Base-by-base conservation (phyloP, 2,797 vertebrate species). In the Percopsis omiscomaycus region DNA sequence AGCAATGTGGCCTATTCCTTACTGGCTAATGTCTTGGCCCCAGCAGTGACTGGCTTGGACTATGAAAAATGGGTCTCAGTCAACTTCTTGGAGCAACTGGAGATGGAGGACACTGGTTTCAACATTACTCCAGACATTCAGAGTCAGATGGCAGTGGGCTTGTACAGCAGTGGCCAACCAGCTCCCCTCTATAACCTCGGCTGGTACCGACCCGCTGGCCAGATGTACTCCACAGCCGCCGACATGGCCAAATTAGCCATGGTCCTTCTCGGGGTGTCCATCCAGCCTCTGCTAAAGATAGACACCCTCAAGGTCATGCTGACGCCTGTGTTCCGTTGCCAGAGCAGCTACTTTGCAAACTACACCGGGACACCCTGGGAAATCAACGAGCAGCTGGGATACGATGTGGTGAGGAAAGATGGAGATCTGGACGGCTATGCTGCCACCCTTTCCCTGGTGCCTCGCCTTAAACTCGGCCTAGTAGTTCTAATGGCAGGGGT, bases 291-390 rank as follows among this genome's bases (percentile, higher is more conserved):
- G 8, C 90, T 97, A 2, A 82, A 74, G 11, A 88, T 91, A 0
- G 94, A 97, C 61, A 94, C 92, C 0, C 78, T 96, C 14, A 95
- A 94, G 84, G 94, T 89, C 0, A 93, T 97, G 94, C 76, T 97
- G 70, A 94, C 91, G 0, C 94, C 95, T 0, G 74, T 95, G 37
- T 88, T 93, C 22, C 89, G 81, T 66, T 98, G 96, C 59, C 93
- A 95, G 0, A 74, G 72, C 0, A 88, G 90, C 15, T 97, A 97
- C 74, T 97, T 98, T 0, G 94, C 95, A 50, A 93, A 92, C 59
- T 92, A 92, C 84, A 97, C 95, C 0, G 95, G 95, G 16, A 97
- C 96, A 0, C 96, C 95, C 0, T 98, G 96, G 97, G 96, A 98
- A 82, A 90, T 97, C 55, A 95, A 95, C 0, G 87, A 92, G 74